Evolutionary conservation across 2,797 vertebrate genomes (phyloP).

Genomic region (Natrix natrix): DNA sequence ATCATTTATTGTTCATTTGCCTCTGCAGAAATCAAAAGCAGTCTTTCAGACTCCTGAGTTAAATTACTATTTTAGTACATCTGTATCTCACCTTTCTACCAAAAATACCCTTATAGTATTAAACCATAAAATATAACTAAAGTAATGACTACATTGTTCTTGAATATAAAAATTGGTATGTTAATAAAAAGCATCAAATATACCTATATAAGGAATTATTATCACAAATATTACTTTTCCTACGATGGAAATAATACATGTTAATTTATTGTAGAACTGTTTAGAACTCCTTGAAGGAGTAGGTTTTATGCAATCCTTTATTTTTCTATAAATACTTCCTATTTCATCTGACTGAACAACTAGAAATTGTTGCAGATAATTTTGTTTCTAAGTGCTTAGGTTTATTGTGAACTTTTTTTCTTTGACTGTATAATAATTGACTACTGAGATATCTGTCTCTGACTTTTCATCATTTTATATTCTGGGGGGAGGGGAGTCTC

Average conservation of each 20-base stretch:
- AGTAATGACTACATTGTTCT: background rate
- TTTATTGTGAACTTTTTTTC: background rate
- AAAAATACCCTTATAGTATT: background rate
- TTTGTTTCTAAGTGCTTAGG: background rate
- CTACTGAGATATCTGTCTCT: background rate
- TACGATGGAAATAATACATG: background rate
- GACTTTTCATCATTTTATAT: background rate
- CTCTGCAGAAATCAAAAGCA: background rate
- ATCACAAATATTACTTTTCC: background rate
- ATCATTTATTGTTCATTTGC: constrained; percentile 42
- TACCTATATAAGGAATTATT: too few relatives aligned
- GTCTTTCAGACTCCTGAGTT: background rate
- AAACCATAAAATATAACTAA: background rate
- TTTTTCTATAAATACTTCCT: background rate
- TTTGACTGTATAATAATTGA: background rate
- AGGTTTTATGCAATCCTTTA: background rate
- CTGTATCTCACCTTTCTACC: background rate
- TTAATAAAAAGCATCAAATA: background rate
- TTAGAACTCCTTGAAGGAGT: background rate
- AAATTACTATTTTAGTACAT: background rate
- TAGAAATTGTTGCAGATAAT: background rate
- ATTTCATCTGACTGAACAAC: background rate
- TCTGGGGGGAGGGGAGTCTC: background rate
- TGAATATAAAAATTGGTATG: background rate
- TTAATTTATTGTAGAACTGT: background rate